phyloP scores from a whole-genome alignment of 2,113 vertebrate genomes.

The Cynoglossus semilaevis region DNA sequence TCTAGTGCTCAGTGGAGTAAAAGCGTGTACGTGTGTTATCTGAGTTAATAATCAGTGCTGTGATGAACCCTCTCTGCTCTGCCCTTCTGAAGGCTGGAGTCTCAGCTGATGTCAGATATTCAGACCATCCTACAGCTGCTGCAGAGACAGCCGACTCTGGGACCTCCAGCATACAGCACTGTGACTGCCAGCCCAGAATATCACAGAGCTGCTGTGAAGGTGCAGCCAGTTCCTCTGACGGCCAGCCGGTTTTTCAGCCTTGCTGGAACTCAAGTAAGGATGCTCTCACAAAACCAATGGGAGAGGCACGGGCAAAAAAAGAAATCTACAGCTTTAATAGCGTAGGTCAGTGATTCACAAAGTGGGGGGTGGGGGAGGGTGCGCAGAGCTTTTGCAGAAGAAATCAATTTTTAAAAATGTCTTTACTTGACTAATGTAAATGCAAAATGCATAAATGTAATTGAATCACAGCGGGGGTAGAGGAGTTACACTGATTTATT shows the following conservation, averaged over 20 bases:
- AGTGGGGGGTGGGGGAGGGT: no score
- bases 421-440: no score
- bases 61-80: constrained; percentile 4
- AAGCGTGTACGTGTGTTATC: constrained; percentile 3
- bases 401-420: no score
- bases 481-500: no score
- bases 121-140: constrained; percentile 93
- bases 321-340: no score
- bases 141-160: constrained; percentile 85
- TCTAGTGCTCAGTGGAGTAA: constrained; percentile 43
- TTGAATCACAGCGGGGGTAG: no score
- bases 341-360: no score
- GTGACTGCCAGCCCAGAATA: constrained; percentile 86
- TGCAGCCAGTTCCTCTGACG: constrained; percentile 80
- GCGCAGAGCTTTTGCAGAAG: no score
- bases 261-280: constrained; percentile 81
- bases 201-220: constrained; percentile 75
- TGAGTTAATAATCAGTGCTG: constrained; percentile 6
- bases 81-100: constrained; percentile 83
- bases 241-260: constrained; percentile 82
- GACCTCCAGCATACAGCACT: constrained; percentile 93
- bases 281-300: neutral
- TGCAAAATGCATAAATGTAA: no score
- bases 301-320: no score
- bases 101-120: constrained; percentile 94